Base-by-base conservation (phyloP, 2,888 invertebrate genomes). In the Celastrina argiolus region DNA sequence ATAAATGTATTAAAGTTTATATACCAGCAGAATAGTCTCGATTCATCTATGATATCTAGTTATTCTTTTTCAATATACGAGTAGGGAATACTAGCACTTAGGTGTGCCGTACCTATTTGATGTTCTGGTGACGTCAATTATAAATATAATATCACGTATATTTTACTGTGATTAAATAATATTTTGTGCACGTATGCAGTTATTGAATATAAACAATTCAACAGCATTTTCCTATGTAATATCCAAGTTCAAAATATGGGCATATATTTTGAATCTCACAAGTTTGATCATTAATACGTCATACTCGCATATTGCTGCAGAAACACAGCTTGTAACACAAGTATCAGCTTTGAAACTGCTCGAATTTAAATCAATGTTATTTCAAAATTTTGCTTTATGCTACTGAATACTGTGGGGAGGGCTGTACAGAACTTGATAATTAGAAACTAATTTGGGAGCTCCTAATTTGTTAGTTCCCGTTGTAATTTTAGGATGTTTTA, bases 361-460 rank as follows among this genome's bases (percentile, higher is more conserved):
- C 10, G 22, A 22, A 51, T 51, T 51, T 51, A 22, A 51, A 51
- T 51, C 51, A 51, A 51, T 51, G 51, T 51, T 51, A 51, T 51
- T 51, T 51, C 51, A 12, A 26, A 51, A 51, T 51, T 51, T 22
- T 1, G 12, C 51, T 51, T 26, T 51, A 0, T 51, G 2, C 22
- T 22, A 51, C 12, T 14, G 41, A 36, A 8, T 36, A 36, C 41
- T 18, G 51, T 22, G 22, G 22, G 10, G 4, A 22, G 8, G 12
- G 1, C 1, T 22, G 36, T 36, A 12, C 4, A 22, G 4, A 12
- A 51, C 45, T 12, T 12, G 22, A 51, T 12, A 45, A 8, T 18
- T 18, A 4, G 51, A 12, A 22, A 51, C 22, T 22, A 51, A 22
- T 22, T 51, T 12, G 0, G 22, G 1, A 18, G 2, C 18, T 2